Base-by-base conservation (phyloP, 2,888 invertebrate species). In the Cephus runcator region DNA sequence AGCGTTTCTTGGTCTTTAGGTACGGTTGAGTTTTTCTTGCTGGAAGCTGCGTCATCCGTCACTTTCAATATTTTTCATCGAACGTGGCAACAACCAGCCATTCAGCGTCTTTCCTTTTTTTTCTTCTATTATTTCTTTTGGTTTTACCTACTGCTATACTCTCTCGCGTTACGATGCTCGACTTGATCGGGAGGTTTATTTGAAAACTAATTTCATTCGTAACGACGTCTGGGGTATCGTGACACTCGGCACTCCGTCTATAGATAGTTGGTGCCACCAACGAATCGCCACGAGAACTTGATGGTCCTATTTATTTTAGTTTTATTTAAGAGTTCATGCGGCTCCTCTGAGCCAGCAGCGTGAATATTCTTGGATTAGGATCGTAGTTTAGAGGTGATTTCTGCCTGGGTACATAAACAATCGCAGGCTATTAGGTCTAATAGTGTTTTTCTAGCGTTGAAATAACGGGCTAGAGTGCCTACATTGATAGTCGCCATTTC, bases 131-230 rank as follows among this genome's bases (percentile, higher is more conserved):
- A 1, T 56, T 56, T 23, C 23, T 56, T 56, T 23, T 1, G 0
- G 9, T 56, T 56, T 56, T 3, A 1, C 23, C 23, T 23, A 23
- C 74, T 31, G 56, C 69, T 73, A 34, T 12, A 68, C 40, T 73
- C 75, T 36, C 75, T 35, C 71, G 69, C 68, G 69, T 34, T 68
- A 74, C 23, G 73, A 73, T 68, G 73, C 69, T 31, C 68, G 34
- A 73, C 36, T 79, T 33, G n/a, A 79, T 76, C 75, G 69, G 76
- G 69, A 73, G 6, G 81, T 81, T 81, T 81, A 80, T 81, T 80
- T 81, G 79, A 81, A 80, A 81, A 81, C 79, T 79, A 80, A 80
- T 80, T 81, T 81, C 77, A 78, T 78, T 80, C 74, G 81, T 80
- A 78, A 81, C 56, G 56, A 56, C 56, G 23, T 56, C 56, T 56